Evolutionary conservation across 2,797 vertebrate genomes (phyloP).

Genomic region (Sciaenops ocellatus): DNA sequence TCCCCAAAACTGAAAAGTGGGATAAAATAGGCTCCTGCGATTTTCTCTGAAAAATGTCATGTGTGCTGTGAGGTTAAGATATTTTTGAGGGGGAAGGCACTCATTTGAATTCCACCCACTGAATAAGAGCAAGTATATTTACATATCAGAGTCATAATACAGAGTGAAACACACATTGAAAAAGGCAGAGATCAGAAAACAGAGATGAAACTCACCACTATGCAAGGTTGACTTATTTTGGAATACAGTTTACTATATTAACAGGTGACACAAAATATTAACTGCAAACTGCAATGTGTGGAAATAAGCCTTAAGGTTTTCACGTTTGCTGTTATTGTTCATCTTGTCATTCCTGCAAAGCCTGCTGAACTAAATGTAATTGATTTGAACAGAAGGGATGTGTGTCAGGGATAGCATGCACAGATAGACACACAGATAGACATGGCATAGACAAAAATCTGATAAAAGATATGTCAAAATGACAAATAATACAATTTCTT

Average conservation of each 20-base stretch:
- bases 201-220: constrained; percentile 12
- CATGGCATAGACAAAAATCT: constrained; percentile 29
- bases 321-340: constrained; percentile 37
- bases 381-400: constrained; percentile 40
- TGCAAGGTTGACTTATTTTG: constrained; percentile 22
- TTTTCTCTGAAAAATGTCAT: constrained; percentile 29
- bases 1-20: constrained; percentile 50
- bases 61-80: constrained; percentile 16
- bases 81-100: background rate
- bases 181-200: constrained; percentile 23
- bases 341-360: constrained; percentile 33
- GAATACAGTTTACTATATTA: constrained; percentile 32
- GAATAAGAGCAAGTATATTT: constrained; percentile 26
- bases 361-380: constrained; percentile 38
- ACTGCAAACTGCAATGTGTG: constrained; percentile 26
- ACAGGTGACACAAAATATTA: constrained; percentile 37
- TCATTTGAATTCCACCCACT: constrained; percentile 33
- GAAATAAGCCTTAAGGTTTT: constrained; percentile 36
- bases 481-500: constrained; percentile 64
- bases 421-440: constrained; percentile 20
- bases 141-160: constrained; percentile 24
- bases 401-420: constrained; percentile 21
- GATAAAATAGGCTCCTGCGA: constrained; percentile 6
- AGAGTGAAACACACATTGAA: constrained; percentile 21
- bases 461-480: constrained; percentile 61